Evolutionary conservation across 1,140 invertebrate genomes (phyloP).

Genomic region (Bombus pyrosoma): DNA sequence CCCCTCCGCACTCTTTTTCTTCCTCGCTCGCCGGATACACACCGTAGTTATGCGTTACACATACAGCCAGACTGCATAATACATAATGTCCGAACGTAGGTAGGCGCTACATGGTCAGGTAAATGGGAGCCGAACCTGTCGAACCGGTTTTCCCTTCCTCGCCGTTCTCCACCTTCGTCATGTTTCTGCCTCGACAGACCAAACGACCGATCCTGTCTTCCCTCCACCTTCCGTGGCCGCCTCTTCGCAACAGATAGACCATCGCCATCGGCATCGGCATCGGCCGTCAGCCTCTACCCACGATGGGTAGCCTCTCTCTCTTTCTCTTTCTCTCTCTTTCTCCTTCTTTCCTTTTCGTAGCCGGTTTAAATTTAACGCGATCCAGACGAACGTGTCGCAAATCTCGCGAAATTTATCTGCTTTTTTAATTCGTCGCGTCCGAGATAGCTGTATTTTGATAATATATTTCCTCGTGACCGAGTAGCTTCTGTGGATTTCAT

Average conservation of each 20-base stretch:
- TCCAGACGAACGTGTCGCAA: too few species aligned
- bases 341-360: neutral
- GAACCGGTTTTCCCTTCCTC: constrained; percentile 76
- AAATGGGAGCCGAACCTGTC: constrained; percentile 79
- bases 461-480: too few species aligned
- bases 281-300: constrained; percentile 56
- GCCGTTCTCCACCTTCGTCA: constrained; percentile 23
- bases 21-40: constrained; percentile 54
- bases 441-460: too few species aligned
- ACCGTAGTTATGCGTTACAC: constrained; percentile 78
- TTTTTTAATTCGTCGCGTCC: too few species aligned
- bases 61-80: constrained; percentile 77
- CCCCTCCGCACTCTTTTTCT: neutral
- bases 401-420: too few species aligned
- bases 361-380: neutral
- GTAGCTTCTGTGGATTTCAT: too few species aligned
- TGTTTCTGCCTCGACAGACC: constrained; percentile 15
- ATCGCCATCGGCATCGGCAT: constrained; percentile 58
- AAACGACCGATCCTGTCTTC: constrained; percentile 9
- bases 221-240: constrained; percentile 7
- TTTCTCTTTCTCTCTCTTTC: neutral
- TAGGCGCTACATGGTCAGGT: constrained; percentile 74
- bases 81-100: constrained; percentile 76
- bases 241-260: constrained; percentile 41
- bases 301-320: neutral